Evolutionary conservation across 1,140 invertebrate genomes (phyloP).

Genomic region (Scaptomyza hsui): DNA sequence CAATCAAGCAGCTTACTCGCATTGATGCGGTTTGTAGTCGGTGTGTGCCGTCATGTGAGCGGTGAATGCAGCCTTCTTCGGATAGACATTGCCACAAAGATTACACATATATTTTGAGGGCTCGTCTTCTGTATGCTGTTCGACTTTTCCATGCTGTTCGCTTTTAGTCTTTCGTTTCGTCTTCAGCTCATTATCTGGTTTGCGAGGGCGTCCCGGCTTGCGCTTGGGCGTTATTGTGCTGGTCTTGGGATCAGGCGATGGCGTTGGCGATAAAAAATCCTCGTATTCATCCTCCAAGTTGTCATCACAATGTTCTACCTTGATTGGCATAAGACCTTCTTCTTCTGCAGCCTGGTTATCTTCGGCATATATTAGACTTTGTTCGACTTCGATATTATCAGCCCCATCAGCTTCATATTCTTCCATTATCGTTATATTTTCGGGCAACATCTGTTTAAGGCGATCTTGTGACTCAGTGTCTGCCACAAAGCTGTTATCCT

Average conservation of each 20-base stretch:
- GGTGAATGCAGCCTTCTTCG: constrained; percentile 57
- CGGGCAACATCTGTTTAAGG: background rate
- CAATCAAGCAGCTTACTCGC: constrained; percentile 66
- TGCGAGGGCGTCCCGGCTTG: constrained; percentile 51
- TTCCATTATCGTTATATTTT: constrained; percentile 28
- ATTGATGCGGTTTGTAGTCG: constrained; percentile 74
- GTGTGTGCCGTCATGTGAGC: constrained; percentile 68
- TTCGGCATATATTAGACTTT: constrained; percentile 11
- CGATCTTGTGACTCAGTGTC: background rate
- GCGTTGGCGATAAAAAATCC: constrained; percentile 38
- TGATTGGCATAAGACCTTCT: constrained; percentile 9
- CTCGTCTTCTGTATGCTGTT: background rate
- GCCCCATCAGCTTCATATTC: constrained; percentile 18
- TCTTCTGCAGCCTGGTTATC: constrained; percentile 22
- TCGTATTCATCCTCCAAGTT: constrained; percentile 41
- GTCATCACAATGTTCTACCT: constrained; percentile 24
- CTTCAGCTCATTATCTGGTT: constrained; percentile 56
- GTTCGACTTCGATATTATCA: constrained; percentile 21
- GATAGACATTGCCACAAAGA: constrained; percentile 69
- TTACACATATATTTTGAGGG: constrained; percentile 50
- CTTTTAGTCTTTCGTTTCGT: constrained; percentile 41
- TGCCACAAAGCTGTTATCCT: background rate
- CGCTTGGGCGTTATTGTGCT: constrained; percentile 22
- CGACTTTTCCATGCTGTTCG: background rate
- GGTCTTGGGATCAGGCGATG: constrained; percentile 35